Percentiles rank a stretch among this genome's conserved stretches.
phyloP scores from a whole-genome alignment of 2,888 invertebrate species.

The Lamellibrachia satsuma region DNA sequence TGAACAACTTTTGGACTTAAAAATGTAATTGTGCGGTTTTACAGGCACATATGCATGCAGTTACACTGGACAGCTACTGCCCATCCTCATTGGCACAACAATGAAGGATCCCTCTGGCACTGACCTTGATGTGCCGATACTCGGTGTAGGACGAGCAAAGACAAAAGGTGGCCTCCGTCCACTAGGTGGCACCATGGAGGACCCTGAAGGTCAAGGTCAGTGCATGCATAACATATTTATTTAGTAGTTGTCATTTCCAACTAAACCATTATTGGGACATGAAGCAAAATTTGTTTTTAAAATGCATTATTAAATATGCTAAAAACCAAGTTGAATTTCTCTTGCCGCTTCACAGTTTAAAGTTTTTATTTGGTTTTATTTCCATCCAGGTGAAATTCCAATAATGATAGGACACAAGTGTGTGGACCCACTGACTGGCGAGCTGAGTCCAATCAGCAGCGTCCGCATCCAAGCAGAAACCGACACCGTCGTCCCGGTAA shows the following conservation, averaged over 20 bases:
- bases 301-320: neutral
- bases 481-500: slow-evolving; percentile 56
- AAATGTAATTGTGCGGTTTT: neutral
- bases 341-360: neutral
- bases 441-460: slow-evolving; percentile 58
- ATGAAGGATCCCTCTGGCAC: slow-evolving; percentile 59
- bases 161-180: slow-evolving; percentile 54
- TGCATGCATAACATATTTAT: neutral
- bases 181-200: slow-evolving; percentile 63
- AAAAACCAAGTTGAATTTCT: too few species aligned
- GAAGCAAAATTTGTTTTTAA: neutral
- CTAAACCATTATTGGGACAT: neutral
- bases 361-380: slow-evolving; percentile 18
- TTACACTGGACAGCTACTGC: slow-evolving; percentile 60
- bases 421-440: slow-evolving; percentile 59
- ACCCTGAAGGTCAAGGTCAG: slow-evolving; percentile 59
- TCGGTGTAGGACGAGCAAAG: slow-evolving; percentile 54
- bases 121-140: slow-evolving; percentile 58
- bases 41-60: slow-evolving; percentile 61
- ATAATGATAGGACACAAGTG: slow-evolving; percentile 59
- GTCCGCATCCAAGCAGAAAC: slow-evolving; percentile 55
- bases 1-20: neutral
- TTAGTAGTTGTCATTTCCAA: neutral
- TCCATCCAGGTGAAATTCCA: slow-evolving; percentile 55
- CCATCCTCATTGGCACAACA: slow-evolving; percentile 60